These are phyloP conservation scores for Scomber scombrus DNA, from an alignment of 2,113 vertebrate genomes.

Conservation along the genomic window DNA sequence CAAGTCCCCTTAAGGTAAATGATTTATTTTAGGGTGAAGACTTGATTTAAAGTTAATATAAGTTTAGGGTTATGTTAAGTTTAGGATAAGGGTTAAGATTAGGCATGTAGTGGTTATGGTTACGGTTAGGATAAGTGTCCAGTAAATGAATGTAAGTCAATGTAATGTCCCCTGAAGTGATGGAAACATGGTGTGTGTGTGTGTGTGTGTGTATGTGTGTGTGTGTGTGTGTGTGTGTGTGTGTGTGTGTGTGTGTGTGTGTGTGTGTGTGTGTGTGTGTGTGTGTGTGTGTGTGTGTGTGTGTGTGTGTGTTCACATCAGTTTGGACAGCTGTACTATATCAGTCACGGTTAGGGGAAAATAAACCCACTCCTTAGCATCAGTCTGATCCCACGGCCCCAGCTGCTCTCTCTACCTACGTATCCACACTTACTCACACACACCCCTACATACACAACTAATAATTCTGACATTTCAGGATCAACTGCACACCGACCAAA, in stretches of 20 bases:
- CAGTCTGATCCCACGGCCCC: slow-evolving; percentile 73
- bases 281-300: slow-evolving; percentile 27
- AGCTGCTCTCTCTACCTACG: slow-evolving; percentile 41
- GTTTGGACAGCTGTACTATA: slow-evolving; percentile 83
- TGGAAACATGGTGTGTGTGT: too few species aligned
- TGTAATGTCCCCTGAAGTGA: too few species aligned
- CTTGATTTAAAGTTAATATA: too few species aligned
- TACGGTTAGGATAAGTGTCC: too few species aligned
- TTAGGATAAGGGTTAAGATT: too few species aligned
- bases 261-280: slow-evolving; percentile 16
- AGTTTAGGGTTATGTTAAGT: too few species aligned
- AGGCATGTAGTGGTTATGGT: too few species aligned
- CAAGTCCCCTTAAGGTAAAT: too few species aligned
- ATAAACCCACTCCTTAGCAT: slow-evolving; percentile 69
- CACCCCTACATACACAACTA: background rate
- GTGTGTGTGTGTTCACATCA: slow-evolving; percentile 18
- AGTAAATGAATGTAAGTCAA: too few species aligned
- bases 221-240: slow-evolving; percentile 16
- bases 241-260: slow-evolving; percentile 17
- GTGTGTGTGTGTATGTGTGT: background rate
- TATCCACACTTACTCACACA: slow-evolving; percentile 13
- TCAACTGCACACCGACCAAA: background rate
- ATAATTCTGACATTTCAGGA: slow-evolving; percentile 25
- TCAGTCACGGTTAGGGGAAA: slow-evolving; percentile 77
- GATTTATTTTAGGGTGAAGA: too few species aligned